These are phyloP conservation scores for Monopis laevigella DNA, from an alignment of 2,888 invertebrate species.

Conservation along the genomic window DNA sequence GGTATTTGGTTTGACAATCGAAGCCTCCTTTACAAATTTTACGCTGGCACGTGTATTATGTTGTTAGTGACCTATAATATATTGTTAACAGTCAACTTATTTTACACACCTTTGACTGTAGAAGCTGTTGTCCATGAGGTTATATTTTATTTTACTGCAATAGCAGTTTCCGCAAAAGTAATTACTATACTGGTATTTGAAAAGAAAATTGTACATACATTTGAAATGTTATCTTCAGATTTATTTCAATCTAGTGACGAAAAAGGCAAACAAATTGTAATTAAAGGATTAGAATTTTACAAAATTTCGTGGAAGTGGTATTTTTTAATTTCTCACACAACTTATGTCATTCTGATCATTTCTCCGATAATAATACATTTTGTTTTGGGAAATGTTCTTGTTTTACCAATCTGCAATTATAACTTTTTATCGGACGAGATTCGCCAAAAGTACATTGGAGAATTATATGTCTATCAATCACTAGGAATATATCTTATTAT, in stretches of 20 bases:
- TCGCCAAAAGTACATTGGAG: slow-evolving; percentile 29
- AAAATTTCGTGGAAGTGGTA: slow-evolving; percentile 28
- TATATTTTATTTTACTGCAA: slow-evolving; percentile 39
- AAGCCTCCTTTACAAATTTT: background rate
- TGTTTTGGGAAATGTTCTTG: slow-evolving; percentile 26
- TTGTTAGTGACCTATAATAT: slow-evolving; percentile 32
- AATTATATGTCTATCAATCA: slow-evolving; percentile 38
- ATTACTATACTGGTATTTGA: slow-evolving; percentile 34
- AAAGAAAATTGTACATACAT: slow-evolving; percentile 29
- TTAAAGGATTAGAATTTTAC: slow-evolving; percentile 26
- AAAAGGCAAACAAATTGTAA: slow-evolving; percentile 26
- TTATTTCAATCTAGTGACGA: slow-evolving; percentile 31
- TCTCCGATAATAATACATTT: slow-evolving; percentile 29
- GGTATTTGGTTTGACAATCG: background rate
- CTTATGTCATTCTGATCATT: slow-evolving; percentile 29
- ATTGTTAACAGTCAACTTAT: slow-evolving; percentile 36
- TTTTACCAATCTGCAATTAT: slow-evolving; percentile 44
- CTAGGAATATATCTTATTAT: slow-evolving; percentile 43
- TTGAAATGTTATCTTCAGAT: slow-evolving; percentile 37
- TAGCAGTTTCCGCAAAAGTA: slow-evolving; percentile 35
- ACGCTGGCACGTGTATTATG: slow-evolving; percentile 23
- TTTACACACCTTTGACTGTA: slow-evolving; percentile 36
- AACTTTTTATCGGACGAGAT: slow-evolving; percentile 38
- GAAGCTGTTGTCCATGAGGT: slow-evolving; percentile 40
- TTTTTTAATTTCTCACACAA: slow-evolving; percentile 25